Base-by-base conservation (phyloP, 1,140 invertebrate species). In the Drosophila ambigua region DNA sequence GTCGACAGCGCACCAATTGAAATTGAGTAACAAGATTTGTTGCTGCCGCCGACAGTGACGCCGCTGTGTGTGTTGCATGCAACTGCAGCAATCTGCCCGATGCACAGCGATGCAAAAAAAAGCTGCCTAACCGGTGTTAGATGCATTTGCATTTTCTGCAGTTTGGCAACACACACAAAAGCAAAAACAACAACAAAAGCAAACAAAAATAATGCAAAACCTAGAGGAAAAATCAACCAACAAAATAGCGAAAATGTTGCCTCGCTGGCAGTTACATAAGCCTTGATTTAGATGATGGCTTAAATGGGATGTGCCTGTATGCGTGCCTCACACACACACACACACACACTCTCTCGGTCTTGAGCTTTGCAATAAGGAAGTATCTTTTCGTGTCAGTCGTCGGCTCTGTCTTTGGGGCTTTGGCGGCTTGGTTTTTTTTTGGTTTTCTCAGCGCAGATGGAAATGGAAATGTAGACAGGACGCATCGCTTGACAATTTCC, bases 21-120 rank as follows among this genome's bases (percentile, higher is more conserved):
- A 87, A 88, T 88, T 87, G 82, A 87, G 83, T 87, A 87, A 88
- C 83, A 65, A 87, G 83, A 81, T 75, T 82, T 81, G 72, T 68
- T 77, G 71, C 28, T 72, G 48, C 26, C 15, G 60, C 39, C 26
- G 54, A 15, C 52, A 16, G n/a, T 28, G 24, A 9, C 43, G 74
- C n/a, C 45, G 41, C 35, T 31, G 58, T 45, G 6, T 41, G 31
- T 63, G 68, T 68, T 71, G 79, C 77, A 82, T 80, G 81, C 84
- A 64, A 75, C 58, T 66, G 64, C 53, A 71, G 68, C 73, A 82
- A 69, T 74, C 79, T 62, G 31, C 64, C 50, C 57, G 68, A 62
- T 72, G 72, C 57, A 57, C 35, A 39, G 13, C 35, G 35, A 39
- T 39, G 35, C 35, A 39, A 39, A 39, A 39, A 51, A 69, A 87